phyloP scores from a whole-genome alignment of 1,140 invertebrate species.

The Sitophilus oryzae region DNA sequence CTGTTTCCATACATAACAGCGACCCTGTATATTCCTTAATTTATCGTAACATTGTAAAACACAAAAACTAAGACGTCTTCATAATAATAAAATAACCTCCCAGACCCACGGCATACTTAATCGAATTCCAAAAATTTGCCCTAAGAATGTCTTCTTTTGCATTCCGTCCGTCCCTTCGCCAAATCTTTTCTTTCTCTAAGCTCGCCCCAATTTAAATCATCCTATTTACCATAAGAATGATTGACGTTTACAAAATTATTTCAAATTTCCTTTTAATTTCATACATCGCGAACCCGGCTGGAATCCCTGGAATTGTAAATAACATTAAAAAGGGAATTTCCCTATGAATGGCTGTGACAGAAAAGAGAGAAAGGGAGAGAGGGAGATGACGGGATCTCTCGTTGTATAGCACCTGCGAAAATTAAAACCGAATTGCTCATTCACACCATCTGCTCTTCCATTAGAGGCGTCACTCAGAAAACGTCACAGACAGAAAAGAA shows the following conservation, averaged over 20 bases:
- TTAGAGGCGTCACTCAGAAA: constrained; percentile 41
- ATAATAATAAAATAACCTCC: not conserved
- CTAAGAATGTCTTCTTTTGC: not conserved
- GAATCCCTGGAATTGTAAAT: constrained; percentile 24
- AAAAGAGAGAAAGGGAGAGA: no score
- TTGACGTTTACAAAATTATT: constrained; percentile 25
- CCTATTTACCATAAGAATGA: constrained; percentile 23
- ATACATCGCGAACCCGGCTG: constrained; percentile 18
- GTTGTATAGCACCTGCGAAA: constrained; percentile 42
- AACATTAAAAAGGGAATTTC: constrained; percentile 31
- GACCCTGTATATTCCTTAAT: no score
- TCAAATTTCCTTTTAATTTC: constrained; percentile 26
- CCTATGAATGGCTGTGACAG: constrained; percentile 29
- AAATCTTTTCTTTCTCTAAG: constrained; percentile 3
- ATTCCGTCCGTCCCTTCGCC: not conserved
- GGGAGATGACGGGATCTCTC: constrained; percentile 13
- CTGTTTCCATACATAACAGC: no score
- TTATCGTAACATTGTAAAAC: no score
- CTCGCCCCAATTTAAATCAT: constrained; percentile 14
- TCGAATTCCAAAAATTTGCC: not conserved
- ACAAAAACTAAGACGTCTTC: no score
- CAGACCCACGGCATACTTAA: not conserved
- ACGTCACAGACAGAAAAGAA: constrained; percentile 42
- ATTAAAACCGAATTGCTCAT: constrained; percentile 46
- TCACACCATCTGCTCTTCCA: constrained; percentile 45